phyloP scores from a whole-genome alignment of 2,888 invertebrate species.

The Dioctria rufipes region DNA sequence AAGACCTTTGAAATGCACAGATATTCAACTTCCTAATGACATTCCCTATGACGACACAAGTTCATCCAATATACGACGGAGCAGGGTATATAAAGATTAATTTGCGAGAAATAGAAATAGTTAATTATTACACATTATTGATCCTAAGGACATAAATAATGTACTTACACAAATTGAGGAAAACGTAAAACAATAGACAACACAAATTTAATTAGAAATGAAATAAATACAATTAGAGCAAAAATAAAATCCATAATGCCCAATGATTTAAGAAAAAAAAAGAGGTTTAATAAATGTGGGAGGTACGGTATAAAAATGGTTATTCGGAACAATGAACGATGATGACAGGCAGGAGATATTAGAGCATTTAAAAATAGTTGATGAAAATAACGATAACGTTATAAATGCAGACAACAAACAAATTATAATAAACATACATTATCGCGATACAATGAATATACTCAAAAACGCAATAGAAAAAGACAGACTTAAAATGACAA shows the following conservation, averaged over 20 bases:
- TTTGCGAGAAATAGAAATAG: background rate
- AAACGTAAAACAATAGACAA: constrained; percentile 38
- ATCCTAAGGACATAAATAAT: background rate
- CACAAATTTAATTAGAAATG: constrained; percentile 26
- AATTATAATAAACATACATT: too few species aligned
- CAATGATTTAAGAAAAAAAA: constrained; percentile 21
- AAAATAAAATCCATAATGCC: too few species aligned
- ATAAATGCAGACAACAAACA: too few species aligned
- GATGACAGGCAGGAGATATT: constrained; percentile 51
- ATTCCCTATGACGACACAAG: background rate
- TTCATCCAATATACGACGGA: background rate
- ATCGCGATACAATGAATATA: too few species aligned
- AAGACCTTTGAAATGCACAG: background rate
- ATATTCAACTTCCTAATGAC: too few species aligned
- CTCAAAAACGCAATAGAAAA: background rate
- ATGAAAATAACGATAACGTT: constrained; percentile 42
- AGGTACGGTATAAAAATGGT: constrained; percentile 54
- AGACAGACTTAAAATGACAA: constrained; percentile 39
- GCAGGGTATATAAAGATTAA: background rate
- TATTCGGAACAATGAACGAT: constrained; percentile 54
- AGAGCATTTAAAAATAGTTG: constrained; percentile 49
- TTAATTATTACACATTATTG: background rate
- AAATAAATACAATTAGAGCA: background rate
- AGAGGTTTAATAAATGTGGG: constrained; percentile 55
- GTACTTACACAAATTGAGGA: background rate